These are phyloP conservation scores for Redunca redunca DNA, from an alignment of 2,113 vertebrate genomes.

Conservation along the genomic window DNA sequence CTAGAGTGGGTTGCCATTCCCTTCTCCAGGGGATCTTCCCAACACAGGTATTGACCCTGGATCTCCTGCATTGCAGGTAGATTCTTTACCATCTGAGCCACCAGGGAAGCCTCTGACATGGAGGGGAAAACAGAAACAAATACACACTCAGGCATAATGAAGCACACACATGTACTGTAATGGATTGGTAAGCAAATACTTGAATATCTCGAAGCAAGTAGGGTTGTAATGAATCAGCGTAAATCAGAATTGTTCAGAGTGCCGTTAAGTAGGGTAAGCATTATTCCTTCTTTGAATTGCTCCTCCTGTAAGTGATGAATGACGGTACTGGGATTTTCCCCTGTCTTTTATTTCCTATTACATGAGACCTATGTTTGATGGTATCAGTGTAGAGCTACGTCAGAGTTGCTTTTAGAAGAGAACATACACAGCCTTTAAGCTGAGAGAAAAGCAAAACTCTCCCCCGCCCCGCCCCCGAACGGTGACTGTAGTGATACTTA, in stretches of 20 bases:
- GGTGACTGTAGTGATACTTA: too few species aligned
- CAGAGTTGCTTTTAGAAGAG: neutral
- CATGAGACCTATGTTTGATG: neutral
- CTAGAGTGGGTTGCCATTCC: neutral
- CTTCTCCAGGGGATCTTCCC: neutral
- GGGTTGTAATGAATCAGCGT: neutral
- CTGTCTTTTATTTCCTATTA: neutral
- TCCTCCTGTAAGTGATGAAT: neutral
- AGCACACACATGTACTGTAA: fast-evolving
- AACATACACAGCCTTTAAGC: neutral
- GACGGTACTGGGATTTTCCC: neutral
- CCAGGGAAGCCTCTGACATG: neutral
- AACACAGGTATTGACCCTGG: neutral
- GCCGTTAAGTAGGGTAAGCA: neutral
- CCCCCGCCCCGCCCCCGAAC: neutral
- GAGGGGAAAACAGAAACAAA: neutral
- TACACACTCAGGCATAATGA: neutral
- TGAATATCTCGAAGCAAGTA: neutral
- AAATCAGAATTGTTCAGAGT: neutral
- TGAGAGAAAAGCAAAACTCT: neutral
- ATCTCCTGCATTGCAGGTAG: neutral
- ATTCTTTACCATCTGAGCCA: neutral
- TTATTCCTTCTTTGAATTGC: neutral
- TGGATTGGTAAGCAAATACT: neutral
- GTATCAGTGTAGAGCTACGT: neutral